phyloP scores from a whole-genome alignment of 2,797 vertebrate genomes.

The Poecilia velifera region DNA sequence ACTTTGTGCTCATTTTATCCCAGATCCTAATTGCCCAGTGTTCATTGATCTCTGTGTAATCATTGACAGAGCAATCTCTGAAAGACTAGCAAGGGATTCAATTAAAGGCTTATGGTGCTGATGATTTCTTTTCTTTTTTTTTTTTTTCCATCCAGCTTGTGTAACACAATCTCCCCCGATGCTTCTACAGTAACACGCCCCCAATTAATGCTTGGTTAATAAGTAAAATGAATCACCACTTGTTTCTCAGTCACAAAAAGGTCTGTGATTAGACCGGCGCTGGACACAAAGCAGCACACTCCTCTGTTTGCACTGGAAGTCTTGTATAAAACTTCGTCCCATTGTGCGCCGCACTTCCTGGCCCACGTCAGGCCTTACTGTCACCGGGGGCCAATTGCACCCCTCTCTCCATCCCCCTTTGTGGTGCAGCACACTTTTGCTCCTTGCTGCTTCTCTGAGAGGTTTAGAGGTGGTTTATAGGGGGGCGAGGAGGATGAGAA shows the following conservation, averaged over 20 bases:
- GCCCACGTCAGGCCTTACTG: conserved; percentile 56
- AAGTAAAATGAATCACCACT: conserved; percentile 63
- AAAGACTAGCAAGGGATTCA: conserved; percentile 63
- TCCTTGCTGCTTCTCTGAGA: conserved; percentile 53
- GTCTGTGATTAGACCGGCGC: conserved; percentile 26
- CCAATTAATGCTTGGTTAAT: conserved; percentile 71
- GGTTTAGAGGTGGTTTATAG: conserved; percentile 24
- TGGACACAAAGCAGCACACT: conserved; percentile 60
- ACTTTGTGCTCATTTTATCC: conserved; percentile 18
- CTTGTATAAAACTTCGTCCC: conserved; percentile 72
- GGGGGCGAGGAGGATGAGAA: conserved; percentile 45
- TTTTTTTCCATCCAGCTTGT: conserved; percentile 36
- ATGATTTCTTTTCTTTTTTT: conserved; percentile 53
- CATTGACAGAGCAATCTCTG: conserved; percentile 73
- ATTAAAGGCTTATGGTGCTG: conserved; percentile 70
- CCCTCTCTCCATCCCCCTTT: conserved; percentile 57
- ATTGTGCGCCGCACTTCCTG: conserved; percentile 73
- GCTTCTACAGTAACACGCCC: conserved; percentile 37
- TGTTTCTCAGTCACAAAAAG: conserved; percentile 65
- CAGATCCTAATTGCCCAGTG: conserved; percentile 43
- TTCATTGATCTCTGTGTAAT: conserved; percentile 75
- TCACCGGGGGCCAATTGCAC: conserved; percentile 74
- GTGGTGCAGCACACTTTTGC: conserved; percentile 80
- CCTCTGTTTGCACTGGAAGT: conserved; percentile 73
- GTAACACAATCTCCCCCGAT: conserved; percentile 28